A percentile compares a stretch with the other conserved stretches of the same genome.
These are phyloP conservation scores for Eledone cirrhosa DNA, from an alignment of 2,888 invertebrate genomes.

Conservation along the genomic window DNA sequence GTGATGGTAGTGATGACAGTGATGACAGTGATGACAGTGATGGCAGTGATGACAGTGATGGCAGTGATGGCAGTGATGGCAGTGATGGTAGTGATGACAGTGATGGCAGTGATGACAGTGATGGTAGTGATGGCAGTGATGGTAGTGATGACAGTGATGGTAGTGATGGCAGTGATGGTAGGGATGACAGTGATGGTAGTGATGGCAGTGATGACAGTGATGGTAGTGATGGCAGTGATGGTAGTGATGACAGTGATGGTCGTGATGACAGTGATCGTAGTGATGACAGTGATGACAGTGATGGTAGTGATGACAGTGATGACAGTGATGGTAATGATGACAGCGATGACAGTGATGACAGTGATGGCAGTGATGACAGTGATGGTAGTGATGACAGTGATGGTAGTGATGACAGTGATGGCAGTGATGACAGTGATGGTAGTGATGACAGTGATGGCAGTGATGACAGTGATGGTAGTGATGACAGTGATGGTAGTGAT, in stretches of 20 bases:
- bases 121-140: conserved; percentile 4
- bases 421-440: conserved; percentile 3
- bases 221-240: conserved; percentile 1
- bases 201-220: conserved; percentile 11
- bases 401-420: not conserved
- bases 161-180: not conserved
- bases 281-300: too few relatives aligned
- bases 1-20: conserved; percentile 5
- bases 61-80: not conserved
- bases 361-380: not conserved
- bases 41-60: conserved; percentile 11
- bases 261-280: too few relatives aligned
- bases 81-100: not conserved
- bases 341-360: not conserved
- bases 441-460: not conserved
- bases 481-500: conserved; percentile 13
- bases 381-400: not conserved
- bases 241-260: too few relatives aligned
- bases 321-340: conserved; percentile 13
- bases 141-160: not conserved
- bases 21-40: not conserved
- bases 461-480: conserved; percentile 12
- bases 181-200: not conserved
- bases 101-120: conserved; percentile 7
- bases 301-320: not conserved